Percentiles rank a stretch among this genome's conserved stretches.
Evolutionary conservation across 2,797 vertebrate species (phyloP).

Genomic region (Lerista edwardsae): DNA sequence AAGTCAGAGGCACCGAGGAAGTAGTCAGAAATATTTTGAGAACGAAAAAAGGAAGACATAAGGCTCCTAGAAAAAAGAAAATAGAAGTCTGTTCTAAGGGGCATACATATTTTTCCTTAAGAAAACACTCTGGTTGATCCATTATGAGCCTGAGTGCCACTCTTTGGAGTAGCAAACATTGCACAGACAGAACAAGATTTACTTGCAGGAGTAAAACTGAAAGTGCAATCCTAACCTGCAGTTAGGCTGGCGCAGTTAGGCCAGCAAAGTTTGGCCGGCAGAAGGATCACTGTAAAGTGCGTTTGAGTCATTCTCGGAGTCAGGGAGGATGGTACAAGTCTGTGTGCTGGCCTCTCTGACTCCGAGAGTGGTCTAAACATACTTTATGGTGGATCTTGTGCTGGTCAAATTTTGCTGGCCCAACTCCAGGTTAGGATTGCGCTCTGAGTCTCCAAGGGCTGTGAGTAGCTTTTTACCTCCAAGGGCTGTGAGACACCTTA

Average conservation of each 20-base stretch:
- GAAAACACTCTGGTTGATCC: neutral
- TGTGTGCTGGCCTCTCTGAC: too few species aligned
- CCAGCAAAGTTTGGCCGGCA: too few species aligned
- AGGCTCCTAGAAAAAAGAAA: neutral
- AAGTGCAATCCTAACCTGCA: too few species aligned
- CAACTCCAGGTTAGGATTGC: too few species aligned
- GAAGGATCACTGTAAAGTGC: too few species aligned
- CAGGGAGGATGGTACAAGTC: too few species aligned
- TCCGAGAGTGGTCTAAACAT: too few species aligned
- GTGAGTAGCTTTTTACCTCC: neutral
- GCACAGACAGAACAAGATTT: neutral
- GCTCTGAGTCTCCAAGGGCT: neutral
- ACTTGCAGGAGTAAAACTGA: neutral
- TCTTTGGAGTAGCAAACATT: neutral
- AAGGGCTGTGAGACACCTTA: neutral
- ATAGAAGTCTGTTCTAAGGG: neutral
- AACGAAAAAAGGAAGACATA: neutral
- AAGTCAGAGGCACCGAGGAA: neutral
- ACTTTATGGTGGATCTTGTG: too few species aligned
- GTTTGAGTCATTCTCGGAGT: too few species aligned
- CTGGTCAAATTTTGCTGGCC: too few species aligned
- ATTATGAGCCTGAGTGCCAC: neutral
- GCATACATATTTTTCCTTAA: neutral
- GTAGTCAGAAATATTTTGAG: neutral
- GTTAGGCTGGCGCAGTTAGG: too few species aligned